Evolutionary conservation across 2,888 invertebrate species (phyloP).

Genomic region (Cryptops parisi): DNA sequence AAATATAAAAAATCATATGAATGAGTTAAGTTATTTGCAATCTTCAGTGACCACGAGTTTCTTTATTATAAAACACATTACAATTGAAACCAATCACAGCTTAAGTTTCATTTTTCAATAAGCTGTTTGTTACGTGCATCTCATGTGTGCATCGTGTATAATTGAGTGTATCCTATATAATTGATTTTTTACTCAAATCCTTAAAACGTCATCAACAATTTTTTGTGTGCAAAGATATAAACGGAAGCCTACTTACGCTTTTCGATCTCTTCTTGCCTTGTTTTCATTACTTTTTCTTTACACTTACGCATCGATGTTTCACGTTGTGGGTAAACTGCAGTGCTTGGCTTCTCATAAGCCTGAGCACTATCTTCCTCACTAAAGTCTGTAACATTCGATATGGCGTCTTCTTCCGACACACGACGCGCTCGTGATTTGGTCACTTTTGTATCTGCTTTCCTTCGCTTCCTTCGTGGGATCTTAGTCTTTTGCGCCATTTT

Average conservation of each 20-base stretch:
- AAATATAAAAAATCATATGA: too few species aligned
- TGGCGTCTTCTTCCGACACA: neutral
- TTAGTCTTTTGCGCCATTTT: neutral
- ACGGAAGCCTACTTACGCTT: slow-evolving; percentile 12
- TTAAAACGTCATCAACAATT: too few species aligned
- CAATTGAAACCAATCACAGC: too few species aligned
- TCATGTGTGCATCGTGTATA: too few species aligned
- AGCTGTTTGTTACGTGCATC: too few species aligned
- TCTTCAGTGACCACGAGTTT: too few species aligned
- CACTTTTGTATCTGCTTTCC: neutral
- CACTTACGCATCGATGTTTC: slow-evolving; percentile 12
- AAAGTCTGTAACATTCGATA: neutral
- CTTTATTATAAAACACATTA: too few species aligned
- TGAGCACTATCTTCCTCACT: neutral
- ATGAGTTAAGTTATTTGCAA: too few species aligned
- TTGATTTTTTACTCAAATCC: too few species aligned
- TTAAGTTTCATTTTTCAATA: too few species aligned
- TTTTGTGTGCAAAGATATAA: neutral
- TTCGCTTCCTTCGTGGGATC: neutral
- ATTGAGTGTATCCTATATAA: too few species aligned
- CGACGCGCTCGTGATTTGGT: neutral
- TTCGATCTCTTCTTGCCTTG: slow-evolving; percentile 8
- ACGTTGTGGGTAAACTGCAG: neutral
- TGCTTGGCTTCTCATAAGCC: neutral
- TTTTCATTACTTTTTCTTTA: slow-evolving; percentile 12